Conservation (phyloP, 2,888 invertebrate species). For the Tryphoninae sp. region DNA sequence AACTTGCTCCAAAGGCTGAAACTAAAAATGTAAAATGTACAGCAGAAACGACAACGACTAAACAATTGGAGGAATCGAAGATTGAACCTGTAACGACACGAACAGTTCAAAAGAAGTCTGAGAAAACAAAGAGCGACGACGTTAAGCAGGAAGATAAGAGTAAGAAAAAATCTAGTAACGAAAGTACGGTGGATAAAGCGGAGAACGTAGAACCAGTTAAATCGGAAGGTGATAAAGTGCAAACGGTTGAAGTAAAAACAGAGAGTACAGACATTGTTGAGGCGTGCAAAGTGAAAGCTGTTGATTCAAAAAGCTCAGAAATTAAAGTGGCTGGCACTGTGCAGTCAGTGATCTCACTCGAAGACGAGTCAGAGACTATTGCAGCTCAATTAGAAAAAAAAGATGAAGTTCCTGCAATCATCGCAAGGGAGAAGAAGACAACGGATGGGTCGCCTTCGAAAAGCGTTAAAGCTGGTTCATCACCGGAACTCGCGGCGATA, state of each 20-base stretch:
- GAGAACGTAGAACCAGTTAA: not conserved
- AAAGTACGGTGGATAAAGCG: not conserved
- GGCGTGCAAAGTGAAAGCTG: not conserved
- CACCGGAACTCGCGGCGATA: slow-evolving; percentile 48
- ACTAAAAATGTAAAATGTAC: slow-evolving; percentile 22
- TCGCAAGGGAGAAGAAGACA: slow-evolving; percentile 39
- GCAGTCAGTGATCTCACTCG: not conserved
- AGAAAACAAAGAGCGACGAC: slow-evolving; percentile 49
- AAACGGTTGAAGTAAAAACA: slow-evolving; percentile 40
- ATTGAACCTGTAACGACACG: slow-evolving; percentile 54
- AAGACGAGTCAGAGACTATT: not conserved
- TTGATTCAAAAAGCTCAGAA: not conserved
- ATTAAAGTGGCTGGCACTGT: not conserved
- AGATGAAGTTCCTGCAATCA: not conserved
- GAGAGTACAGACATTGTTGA: not conserved
- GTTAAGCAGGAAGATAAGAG: slow-evolving; percentile 63
- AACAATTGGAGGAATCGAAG: slow-evolving; percentile 36
- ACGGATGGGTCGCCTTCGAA: slow-evolving; percentile 54
- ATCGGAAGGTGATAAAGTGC: slow-evolving; percentile 16
- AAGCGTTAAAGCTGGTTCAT: slow-evolving; percentile 52
- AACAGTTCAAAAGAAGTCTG: slow-evolving; percentile 19
- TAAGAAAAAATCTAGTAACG: slow-evolving; percentile 61
- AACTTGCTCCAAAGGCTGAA: not conserved
- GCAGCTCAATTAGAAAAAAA: slow-evolving; percentile 27
- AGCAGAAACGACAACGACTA: slow-evolving; percentile 15